Evolutionary conservation across 2,113 vertebrate species (phyloP), one percentile per base, ranked within the genome.

Genomic region (Nycticebus coucang): DNA sequence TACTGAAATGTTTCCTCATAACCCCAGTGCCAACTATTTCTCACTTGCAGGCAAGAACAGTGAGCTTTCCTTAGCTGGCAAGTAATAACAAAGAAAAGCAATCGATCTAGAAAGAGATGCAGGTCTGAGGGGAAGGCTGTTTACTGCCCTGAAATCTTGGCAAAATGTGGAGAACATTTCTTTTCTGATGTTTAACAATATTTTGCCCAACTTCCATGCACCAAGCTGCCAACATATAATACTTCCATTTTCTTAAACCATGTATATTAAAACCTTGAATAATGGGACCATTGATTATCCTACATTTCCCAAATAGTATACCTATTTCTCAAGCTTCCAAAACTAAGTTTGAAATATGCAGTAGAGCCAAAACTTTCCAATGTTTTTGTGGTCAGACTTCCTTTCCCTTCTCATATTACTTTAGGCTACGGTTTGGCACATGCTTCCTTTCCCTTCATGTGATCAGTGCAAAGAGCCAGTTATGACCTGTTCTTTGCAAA

Each of bases 261-360:
- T 53, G 10, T 91, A 45, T 12, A 59, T 72, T 68, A 79, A 90
- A 96, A 59, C 33, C 62, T 96, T 87, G 77, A 89, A 74, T 62
- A 85, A 17, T 71, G 89, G 82, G 72, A 66, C 35, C 30, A 21
- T 13, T 26, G 55, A 24, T 41, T 35, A 30, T 66, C 37, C 55
- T 82, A 55, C 35, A 26, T 26, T 77, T 37, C 18, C 26, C 68
- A 90, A 85, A 57, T 5, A 94, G 17, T 3, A 37, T 53, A 50
- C 17, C 80, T 85, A 41, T 89, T 95, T 94, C 33, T 91, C 75
- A 86, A 78, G 35, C 22, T 93, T 93, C 93, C 41, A 95, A 92
- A 79, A 84, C 24, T 26, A 68, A 86, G 24, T 64, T 91, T 69
- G 66, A 57, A 50, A 50, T 9, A 50, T 9, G 45, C 45, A 69